phyloP scores from a whole-genome alignment of 1,140 invertebrate genomes.

The Phortica variegata region DNA sequence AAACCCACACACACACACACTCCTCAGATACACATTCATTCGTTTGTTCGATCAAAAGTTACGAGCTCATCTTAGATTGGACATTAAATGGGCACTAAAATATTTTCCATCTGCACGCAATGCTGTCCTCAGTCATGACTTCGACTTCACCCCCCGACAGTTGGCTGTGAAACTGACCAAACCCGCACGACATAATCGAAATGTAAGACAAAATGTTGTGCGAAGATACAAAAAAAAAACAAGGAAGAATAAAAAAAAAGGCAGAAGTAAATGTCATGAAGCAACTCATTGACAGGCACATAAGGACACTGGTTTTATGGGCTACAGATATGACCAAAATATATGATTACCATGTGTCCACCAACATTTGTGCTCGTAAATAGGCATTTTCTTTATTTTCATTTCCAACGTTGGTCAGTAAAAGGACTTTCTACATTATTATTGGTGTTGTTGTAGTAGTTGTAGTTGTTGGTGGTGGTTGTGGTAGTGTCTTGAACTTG shows the following conservation, averaged over 20 bases:
- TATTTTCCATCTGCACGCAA: slow-evolving; percentile 55
- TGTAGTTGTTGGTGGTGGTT: slow-evolving; percentile 30
- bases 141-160: background rate
- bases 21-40: slow-evolving; percentile 15
- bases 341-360: slow-evolving; percentile 58
- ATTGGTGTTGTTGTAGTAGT: slow-evolving; percentile 1
- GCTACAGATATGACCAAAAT: slow-evolving; percentile 57
- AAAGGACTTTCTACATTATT: slow-evolving; percentile 3
- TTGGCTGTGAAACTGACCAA: too few relatives aligned
- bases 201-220: slow-evolving; percentile 2
- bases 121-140: too few relatives aligned
- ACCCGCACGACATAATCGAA: background rate
- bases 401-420: slow-evolving; percentile 24
- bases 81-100: slow-evolving; percentile 58
- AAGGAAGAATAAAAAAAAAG: too few relatives aligned
- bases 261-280: slow-evolving; percentile 55
- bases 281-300: slow-evolving; percentile 57
- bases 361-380: slow-evolving; percentile 53
- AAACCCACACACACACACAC: background rate
- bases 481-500: slow-evolving; percentile 35
- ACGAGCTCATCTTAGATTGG: slow-evolving; percentile 57
- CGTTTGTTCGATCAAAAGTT: slow-evolving; percentile 57
- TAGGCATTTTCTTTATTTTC: slow-evolving; percentile 55
- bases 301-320: slow-evolving; percentile 57
- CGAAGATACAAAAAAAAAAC: slow-evolving; percentile 24